A percentile compares a stretch with the other conserved stretches of the same genome.
Conservation (phyloP, 2,113 vertebrate genomes). For the Hemichromis elongatus region DNA sequence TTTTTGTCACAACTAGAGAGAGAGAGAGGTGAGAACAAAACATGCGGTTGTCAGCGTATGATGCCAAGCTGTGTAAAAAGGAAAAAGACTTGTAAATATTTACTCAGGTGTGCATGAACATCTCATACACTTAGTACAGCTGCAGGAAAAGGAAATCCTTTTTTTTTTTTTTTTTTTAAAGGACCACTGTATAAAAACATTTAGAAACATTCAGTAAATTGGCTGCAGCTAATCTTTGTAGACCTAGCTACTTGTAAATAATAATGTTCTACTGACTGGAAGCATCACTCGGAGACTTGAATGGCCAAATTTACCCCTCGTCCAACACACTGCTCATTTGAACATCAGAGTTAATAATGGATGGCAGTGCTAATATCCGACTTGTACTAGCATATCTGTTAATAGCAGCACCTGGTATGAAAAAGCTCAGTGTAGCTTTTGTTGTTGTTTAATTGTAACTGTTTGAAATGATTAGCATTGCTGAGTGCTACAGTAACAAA, state of each 20-base stretch:
- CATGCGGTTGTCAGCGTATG: not conserved
- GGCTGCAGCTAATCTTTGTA: not conserved
- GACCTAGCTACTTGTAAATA: not conserved
- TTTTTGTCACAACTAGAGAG: not conserved
- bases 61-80: not conserved
- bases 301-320: not conserved
- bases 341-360: not conserved
- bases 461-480: not conserved
- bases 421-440: not conserved
- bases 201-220: not conserved
- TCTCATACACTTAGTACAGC: not conserved
- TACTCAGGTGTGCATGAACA: not conserved
- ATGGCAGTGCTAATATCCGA: accelerated
- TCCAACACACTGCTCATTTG: not conserved
- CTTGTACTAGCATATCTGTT: not conserved
- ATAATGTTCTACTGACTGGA: not conserved
- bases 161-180: too few species aligned
- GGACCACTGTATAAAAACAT: not conserved
- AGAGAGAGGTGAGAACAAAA: not conserved
- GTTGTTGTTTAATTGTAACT: not conserved
- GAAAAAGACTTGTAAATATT: not conserved
- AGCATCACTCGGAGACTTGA: not conserved
- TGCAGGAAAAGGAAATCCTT: not conserved
- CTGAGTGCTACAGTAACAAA: not conserved
- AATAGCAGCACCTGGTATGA: not conserved